These are phyloP conservation scores for Proctacanthus coquilletti DNA, from an alignment of 1,140 invertebrate genomes.

Conservation along the genomic window DNA sequence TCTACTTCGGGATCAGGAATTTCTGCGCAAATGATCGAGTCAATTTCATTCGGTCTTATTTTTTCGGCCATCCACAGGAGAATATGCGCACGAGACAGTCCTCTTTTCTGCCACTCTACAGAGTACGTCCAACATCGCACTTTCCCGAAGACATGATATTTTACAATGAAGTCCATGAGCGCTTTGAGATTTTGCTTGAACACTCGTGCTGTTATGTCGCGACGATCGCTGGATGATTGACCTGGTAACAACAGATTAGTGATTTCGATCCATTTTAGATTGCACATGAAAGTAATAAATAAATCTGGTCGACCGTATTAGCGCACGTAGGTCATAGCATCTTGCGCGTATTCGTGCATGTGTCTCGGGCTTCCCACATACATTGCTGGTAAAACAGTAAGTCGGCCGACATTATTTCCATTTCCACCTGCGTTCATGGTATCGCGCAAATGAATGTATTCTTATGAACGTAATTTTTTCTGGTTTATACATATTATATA, in stretches of 20 bases:
- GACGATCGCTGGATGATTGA: slow-evolving; percentile 20
- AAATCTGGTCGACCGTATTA: slow-evolving; percentile 26
- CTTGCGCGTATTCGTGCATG: slow-evolving; percentile 21
- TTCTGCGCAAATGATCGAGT: slow-evolving; percentile 34
- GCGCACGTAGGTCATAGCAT: slow-evolving; percentile 27
- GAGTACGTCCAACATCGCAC: slow-evolving; percentile 30
- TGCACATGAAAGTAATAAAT: slow-evolving; percentile 33
- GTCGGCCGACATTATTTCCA: slow-evolving; percentile 13
- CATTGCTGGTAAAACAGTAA: slow-evolving; percentile 22
- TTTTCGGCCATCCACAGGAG: slow-evolving; percentile 25
- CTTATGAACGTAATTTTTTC: slow-evolving; percentile 28
- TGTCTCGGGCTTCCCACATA: slow-evolving; percentile 26
- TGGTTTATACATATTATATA: slow-evolving; percentile 32
- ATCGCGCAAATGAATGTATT: slow-evolving; percentile 31
- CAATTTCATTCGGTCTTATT: slow-evolving; percentile 26
- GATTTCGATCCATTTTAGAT: slow-evolving; percentile 34
- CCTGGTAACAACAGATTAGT: slow-evolving; percentile 18
- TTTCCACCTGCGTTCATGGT: slow-evolving; percentile 14
- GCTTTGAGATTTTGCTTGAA: slow-evolving; percentile 33
- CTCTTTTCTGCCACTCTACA: slow-evolving; percentile 37
- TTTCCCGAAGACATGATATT: slow-evolving; percentile 23
- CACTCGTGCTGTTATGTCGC: slow-evolving; percentile 29
- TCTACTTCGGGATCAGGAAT: slow-evolving; percentile 34
- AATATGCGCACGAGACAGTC: slow-evolving; percentile 32
- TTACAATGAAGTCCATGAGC: slow-evolving; percentile 30